Conservation (phyloP, 2,888 invertebrate species). For the Cryptocheilus praepositus region DNA sequence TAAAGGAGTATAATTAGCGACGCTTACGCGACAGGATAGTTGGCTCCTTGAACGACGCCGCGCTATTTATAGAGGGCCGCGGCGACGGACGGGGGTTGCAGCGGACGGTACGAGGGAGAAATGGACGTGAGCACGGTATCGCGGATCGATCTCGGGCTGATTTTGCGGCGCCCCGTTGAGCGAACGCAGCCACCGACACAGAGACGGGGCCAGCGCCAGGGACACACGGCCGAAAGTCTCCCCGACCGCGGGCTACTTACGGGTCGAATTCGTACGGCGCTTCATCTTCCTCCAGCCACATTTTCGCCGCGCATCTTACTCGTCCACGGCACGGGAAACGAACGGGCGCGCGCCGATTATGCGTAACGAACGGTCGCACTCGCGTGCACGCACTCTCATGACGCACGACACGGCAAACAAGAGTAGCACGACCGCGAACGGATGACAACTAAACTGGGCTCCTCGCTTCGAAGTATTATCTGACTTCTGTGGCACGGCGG, state of each 20-base stretch:
- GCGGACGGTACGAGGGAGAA: neutral
- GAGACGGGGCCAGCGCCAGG: no score
- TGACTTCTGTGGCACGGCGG: slow-evolving; percentile 33
- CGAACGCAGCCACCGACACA: no score
- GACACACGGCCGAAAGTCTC: slow-evolving; percentile 11
- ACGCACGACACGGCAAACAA: slow-evolving; percentile 14
- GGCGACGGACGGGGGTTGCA: neutral
- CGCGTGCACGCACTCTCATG: slow-evolving; percentile 1
- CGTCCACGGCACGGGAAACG: slow-evolving; percentile 33
- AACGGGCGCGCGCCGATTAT: slow-evolving; percentile 10
- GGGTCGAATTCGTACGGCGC: slow-evolving; percentile 64
- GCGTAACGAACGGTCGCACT: slow-evolving; percentile 2
- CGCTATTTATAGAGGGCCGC: slow-evolving; percentile 51
- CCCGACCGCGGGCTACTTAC: slow-evolving; percentile 61
- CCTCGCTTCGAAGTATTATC: slow-evolving; percentile 44
- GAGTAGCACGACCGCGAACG: slow-evolving; percentile 38
- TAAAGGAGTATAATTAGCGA: slow-evolving; percentile 56
- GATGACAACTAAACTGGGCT: slow-evolving; percentile 51
- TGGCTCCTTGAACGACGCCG: slow-evolving; percentile 46
- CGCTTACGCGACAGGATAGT: slow-evolving; percentile 41
- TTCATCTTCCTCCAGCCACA: slow-evolving; percentile 71
- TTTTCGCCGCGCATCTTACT: slow-evolving; percentile 64
- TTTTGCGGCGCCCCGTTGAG: neutral
- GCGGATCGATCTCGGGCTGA: no score
- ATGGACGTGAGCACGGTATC: neutral